Base-by-base conservation (phyloP, 92 coral and sea anemone species). In the Actinostola sp. region DNA sequence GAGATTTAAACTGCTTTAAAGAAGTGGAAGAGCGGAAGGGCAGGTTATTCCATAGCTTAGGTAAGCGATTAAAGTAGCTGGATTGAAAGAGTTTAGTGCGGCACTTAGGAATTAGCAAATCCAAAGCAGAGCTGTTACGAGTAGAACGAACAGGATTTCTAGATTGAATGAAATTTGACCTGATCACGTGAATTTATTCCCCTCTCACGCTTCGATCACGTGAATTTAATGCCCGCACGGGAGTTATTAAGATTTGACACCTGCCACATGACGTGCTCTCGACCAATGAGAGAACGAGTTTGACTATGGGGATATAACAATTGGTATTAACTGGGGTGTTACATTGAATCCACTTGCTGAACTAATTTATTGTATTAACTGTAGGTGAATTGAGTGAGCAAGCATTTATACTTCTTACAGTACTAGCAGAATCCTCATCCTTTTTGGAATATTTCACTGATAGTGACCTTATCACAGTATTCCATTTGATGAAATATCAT, bases 401-500 rank as follows among this genome's bases (percentile, higher is more conserved):
- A 16, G 75, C 27, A 20, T 50, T 70, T 11, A 33, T 20, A 32
- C 63, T 70, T 15, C 50, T 70, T 30, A 32, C n/a, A 8, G 25
- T 48, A 9, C 63, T 70, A 3, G 17, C 56, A 70, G 27, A 51
- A 28, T 30, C 28, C 1, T 20, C 43, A 10, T 15, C 10, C 63
- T 57, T 57, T 30, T 3, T 57, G n/a, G 38, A 57, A 13, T 57
- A 57, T 30, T 30, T 57, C 31, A 27, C 38, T 4, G 63, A 57
- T 8, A 16, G 11, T 20, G 29, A 27, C 19, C 36, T 57, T 2
- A 17, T 30, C 21, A n/a, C 39, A 9, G n/a, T 57, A 3, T 57
- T 57, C 21, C 72, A 85, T 29, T 82, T 62, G 42, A 85, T 89
- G 91, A 76, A 67, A 54, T 81, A 67, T 27, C 88, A 89, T 43